Evolutionary conservation across 2,888 invertebrate genomes (phyloP), one percentile per base, ranked within the genome.

Genomic region (Fabriciana adippe): DNA sequence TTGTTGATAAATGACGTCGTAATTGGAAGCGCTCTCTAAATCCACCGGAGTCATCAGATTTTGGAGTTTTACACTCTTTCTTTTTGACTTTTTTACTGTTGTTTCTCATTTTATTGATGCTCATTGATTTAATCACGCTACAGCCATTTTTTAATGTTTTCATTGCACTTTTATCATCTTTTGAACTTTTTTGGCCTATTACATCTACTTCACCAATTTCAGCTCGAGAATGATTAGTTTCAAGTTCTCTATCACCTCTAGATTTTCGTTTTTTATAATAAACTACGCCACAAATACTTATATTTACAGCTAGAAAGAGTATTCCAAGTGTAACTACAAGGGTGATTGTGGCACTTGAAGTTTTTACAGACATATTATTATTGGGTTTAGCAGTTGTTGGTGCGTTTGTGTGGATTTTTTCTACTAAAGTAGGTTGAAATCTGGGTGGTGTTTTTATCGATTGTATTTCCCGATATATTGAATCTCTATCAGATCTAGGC

Each of bases 1-100:
- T 97, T 6, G 94, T 94, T 6, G 96, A 97, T 79, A 96, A 93
- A 83, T 96, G 96, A 26, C 96, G 87, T 21, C 95, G 93, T 41
- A 96, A 85, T 81, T 95, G 95, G 77, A 94, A 95, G 67, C 93
- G 85, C 76, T 94, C 90, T 53, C 94, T 91, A 75, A 94, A 94
- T 55, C 94, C 93, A 14, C 93, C 93, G 2, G 93, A 93, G 74
- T 93, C 93, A 78, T 93, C 93, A 6, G 93, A 93, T 76, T 93
- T 94, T 0, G 93, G 92, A n/a, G 92, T 92, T 85, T 94, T 90
- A 82, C 94, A 82, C 73, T 94, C 94, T 75, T 92, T 87, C 71
- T 94, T 93, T 75, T 93, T 89, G 78, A 93, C 92, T 74, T 93
- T 89, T 78, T 93, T 93, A 56, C 88, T 87, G 61, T 93, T 93